These are phyloP conservation scores for Oscheius sp. DNA, from an alignment of 2,888 invertebrate genomes.

Conservation along the genomic window DNA sequence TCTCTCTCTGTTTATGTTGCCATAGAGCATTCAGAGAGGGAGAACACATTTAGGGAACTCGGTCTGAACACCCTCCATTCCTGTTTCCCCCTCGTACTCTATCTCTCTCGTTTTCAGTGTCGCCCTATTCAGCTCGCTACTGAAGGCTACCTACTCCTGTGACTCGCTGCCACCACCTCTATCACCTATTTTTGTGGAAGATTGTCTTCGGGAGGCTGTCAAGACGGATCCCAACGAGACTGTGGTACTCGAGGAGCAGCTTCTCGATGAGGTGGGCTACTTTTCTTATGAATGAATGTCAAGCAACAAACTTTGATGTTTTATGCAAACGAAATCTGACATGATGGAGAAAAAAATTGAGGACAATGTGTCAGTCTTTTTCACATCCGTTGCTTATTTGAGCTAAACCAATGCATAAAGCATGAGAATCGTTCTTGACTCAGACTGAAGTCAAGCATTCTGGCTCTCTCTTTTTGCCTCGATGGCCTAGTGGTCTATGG, in stretches of 20 bases:
- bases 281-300: constrained; percentile 6
- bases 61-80: not conserved
- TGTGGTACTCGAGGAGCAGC: constrained; percentile 36
- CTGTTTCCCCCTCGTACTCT: not conserved
- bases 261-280: constrained; percentile 37
- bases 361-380: constrained; percentile 9
- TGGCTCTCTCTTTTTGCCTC: too few relatives aligned
- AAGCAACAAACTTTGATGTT: constrained; percentile 6
- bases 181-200: constrained; percentile 1
- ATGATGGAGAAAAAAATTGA: too few relatives aligned
- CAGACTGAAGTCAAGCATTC: too few relatives aligned
- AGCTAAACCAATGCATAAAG: not conserved
- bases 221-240: constrained; percentile 30
- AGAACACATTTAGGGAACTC: constrained; percentile 19
- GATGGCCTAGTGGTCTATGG: too few relatives aligned
- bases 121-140: constrained; percentile 29
- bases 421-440: too few relatives aligned
- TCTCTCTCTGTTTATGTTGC: constrained; percentile 24
- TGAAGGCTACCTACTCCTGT: constrained; percentile 6
- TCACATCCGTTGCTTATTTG: not conserved
- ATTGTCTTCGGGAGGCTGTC: not conserved
- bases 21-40: not conserved
- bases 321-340: constrained; percentile 8
- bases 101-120: constrained; percentile 23
- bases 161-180: constrained; percentile 8